Evolutionary conservation across 2,888 invertebrate species (phyloP).

Genomic region (Taphrorychus bicolor): DNA sequence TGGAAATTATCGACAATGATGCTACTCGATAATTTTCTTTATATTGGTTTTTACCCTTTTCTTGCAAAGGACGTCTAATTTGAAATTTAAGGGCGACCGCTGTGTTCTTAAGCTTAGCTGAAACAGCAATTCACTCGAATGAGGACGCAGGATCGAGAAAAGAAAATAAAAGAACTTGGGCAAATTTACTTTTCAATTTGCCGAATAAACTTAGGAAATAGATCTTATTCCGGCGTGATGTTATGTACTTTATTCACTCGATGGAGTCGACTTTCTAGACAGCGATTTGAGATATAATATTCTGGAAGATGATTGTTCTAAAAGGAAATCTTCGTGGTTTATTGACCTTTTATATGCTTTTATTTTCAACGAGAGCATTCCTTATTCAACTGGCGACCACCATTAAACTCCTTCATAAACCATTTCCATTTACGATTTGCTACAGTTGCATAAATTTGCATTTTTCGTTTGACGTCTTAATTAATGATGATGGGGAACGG

Average conservation of each 20-base stretch:
- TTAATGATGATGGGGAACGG: background rate
- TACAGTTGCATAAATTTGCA: background rate
- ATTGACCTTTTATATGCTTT: background rate
- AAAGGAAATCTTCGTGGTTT: background rate
- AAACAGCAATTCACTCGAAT: slow-evolving; percentile 19
- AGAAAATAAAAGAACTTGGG: slow-evolving; percentile 13
- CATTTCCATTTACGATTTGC: background rate
- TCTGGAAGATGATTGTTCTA: background rate
- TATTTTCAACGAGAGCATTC: background rate
- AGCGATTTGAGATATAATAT: background rate
- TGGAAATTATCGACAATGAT: background rate
- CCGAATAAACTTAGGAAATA: slow-evolving; percentile 25
- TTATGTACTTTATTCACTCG: slow-evolving; percentile 12
- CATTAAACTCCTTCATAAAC: background rate
- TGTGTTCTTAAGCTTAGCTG: slow-evolving; percentile 8
- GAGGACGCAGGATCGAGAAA: slow-evolving; percentile 10
- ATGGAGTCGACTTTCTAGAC: background rate
- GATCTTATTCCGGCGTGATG: slow-evolving; percentile 18
- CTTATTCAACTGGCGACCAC: background rate
- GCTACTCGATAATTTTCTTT: background rate
- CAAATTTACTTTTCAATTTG: slow-evolving; percentile 27
- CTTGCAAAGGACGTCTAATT: slow-evolving; percentile 1
- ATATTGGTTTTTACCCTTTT: slow-evolving; percentile 1
- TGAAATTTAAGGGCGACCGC: background rate
- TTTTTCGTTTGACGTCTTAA: background rate